A percentile compares a stretch with the other conserved stretches of the same genome.
Conservation (phyloP, 2,888 invertebrate genomes). For the Platyscelio sp. region DNA sequence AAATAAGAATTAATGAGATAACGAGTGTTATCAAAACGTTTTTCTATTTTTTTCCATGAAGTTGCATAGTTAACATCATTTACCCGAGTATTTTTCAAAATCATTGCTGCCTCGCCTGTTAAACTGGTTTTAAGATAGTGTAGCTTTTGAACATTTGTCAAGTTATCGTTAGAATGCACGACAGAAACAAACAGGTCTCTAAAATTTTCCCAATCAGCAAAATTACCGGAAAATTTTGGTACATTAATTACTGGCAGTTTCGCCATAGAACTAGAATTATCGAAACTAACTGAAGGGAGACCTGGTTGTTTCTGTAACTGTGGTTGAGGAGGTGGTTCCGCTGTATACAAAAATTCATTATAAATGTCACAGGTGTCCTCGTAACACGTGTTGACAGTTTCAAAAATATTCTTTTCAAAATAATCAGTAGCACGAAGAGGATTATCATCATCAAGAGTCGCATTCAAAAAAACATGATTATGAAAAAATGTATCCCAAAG, state of each 20-base stretch:
- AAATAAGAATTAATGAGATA: constrained; percentile 1
- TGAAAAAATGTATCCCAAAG: neutral
- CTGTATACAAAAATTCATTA: constrained; percentile 1
- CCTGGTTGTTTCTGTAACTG: neutral
- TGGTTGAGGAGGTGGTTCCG: neutral
- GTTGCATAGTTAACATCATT: neutral
- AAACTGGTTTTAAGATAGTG: neutral
- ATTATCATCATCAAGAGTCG: neutral
- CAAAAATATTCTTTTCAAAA: neutral
- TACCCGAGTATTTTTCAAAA: neutral
- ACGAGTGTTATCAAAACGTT: constrained; percentile 17
- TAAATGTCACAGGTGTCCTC: neutral
- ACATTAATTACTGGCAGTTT: constrained; percentile 3
- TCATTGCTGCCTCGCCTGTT: constrained; percentile 6
- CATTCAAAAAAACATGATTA: neutral
- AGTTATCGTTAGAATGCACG: neutral
- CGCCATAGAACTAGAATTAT: neutral
- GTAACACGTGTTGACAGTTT: neutral
- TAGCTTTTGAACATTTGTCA: constrained; percentile 9
- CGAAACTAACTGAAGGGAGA: neutral
- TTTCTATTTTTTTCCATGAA: neutral
- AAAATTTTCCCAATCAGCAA: constrained; percentile 15
- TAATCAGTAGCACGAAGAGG: neutral
- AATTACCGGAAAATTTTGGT: constrained; percentile 10
- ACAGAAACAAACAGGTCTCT: constrained; percentile 14